A percentile compares a stretch with the other conserved stretches of the same genome.
Evolutionary conservation across 1,140 invertebrate species (phyloP).

Genomic region (Aphelenchoides avenae): DNA sequence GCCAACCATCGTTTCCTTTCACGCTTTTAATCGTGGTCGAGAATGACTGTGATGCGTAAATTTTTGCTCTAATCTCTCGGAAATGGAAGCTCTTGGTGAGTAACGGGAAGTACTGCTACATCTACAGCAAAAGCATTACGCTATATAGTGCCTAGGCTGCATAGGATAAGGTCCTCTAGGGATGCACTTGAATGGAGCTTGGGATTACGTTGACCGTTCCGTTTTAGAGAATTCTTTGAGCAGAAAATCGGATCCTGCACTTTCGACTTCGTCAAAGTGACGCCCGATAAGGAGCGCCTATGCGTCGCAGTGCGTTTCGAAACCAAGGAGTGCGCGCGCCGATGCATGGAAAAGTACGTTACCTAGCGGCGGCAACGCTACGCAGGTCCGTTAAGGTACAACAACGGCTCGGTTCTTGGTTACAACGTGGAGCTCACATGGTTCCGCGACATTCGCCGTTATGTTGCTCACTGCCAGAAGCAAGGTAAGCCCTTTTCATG

Average conservation of each 20-base stretch:
- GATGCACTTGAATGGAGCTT: constrained; percentile 3
- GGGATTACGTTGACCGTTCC: neutral
- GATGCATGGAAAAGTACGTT: constrained; percentile 29
- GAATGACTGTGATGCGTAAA: neutral
- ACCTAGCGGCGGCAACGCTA: neutral
- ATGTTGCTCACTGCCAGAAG: constrained; percentile 25
- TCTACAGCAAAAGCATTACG: neutral
- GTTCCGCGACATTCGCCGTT: constrained; percentile 41
- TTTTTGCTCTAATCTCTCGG: no score
- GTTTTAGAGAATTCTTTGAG: constrained; percentile 42
- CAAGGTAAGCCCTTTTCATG: constrained; percentile 14
- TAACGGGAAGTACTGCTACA: neutral
- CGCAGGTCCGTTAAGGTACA: constrained; percentile 24
- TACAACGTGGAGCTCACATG: constrained; percentile 33
- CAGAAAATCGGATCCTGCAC: constrained; percentile 31
- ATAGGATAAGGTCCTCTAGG: neutral
- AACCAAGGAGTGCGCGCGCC: constrained; percentile 13
- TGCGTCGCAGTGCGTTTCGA: constrained; percentile 35
- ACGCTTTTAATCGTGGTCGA: neutral
- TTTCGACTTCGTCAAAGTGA: constrained; percentile 37
- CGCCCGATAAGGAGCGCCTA: constrained; percentile 20
- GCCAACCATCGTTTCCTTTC: neutral
- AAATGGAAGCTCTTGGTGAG: no score
- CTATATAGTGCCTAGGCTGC: neutral
- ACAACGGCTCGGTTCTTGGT: constrained; percentile 31